Evolutionary conservation across 37 sponge, comb jelly and placozoan genomes (phyloP).

Genomic region (Bolinopsis microptera): DNA sequence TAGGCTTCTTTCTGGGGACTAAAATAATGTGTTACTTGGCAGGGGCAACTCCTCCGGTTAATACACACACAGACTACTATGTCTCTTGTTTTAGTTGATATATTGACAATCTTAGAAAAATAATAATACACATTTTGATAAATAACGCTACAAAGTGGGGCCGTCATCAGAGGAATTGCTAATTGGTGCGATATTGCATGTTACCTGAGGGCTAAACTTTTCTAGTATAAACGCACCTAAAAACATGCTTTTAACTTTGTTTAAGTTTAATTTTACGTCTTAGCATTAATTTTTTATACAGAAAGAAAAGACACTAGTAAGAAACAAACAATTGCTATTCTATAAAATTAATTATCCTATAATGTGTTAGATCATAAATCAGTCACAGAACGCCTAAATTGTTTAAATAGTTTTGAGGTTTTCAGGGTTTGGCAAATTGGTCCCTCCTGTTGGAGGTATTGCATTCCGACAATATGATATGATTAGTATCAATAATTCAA

Average conservation of each 20-base stretch:
- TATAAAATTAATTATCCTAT: too few species aligned
- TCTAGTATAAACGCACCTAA: too few species aligned
- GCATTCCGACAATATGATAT: not conserved
- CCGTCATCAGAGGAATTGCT: not conserved
- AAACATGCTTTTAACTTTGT: not conserved
- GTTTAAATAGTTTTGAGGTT: too few species aligned
- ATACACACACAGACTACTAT: not conserved
- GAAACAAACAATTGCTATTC: too few species aligned
- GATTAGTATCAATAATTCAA: not conserved
- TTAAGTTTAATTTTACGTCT: not conserved
- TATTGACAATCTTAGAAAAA: not conserved
- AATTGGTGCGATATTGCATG: not conserved
- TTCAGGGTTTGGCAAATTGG: not conserved
- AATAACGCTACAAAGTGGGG: not conserved
- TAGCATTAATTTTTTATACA: not conserved
- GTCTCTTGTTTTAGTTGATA: not conserved
- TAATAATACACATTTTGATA: not conserved
- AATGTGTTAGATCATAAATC: too few species aligned
- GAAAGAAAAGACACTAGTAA: too few species aligned
- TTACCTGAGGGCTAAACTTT: too few species aligned
- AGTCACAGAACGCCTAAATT: too few species aligned
- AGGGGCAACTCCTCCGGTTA: not conserved
- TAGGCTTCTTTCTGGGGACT: not conserved
- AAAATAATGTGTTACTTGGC: too few species aligned
- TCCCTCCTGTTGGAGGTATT: not conserved